Base-by-base conservation (phyloP, 2,888 invertebrate genomes). In the Cepaea hortensis region DNA sequence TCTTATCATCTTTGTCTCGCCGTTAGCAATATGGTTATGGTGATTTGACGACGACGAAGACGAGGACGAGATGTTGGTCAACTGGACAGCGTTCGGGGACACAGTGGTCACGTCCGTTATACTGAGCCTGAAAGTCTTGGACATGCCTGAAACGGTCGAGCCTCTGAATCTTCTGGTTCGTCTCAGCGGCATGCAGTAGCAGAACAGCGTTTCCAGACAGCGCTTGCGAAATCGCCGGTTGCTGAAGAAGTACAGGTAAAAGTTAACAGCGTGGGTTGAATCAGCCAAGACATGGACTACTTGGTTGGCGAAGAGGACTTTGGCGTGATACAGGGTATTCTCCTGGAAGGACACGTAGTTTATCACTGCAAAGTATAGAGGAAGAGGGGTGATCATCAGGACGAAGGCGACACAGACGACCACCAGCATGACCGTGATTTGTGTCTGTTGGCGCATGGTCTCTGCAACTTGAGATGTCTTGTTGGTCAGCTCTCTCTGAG, bases 341-440 rank as follows among this genome's bases (percentile, higher is more conserved):
- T 87, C 68, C n/a, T 81, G 75, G 89, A 89, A 90, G 18, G 88
- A 81, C 91, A 91, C 91, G 85, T 91, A 88, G n/a, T 89, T 88
- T 50, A 89, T 87, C 23, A 89, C 87, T 76, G 92, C 90, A 82
- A 91, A 92, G 88, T 91, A 92, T 5, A 91, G 81, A 86, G 91
- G 91, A 88, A 91, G 90, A 13, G 93, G 93, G 76, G 92, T 81
- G 18, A 90, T 90, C 3, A 92, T 90, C 18, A 91, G n/a, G 20
- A 92, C 88, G 77, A 92, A 93, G 20, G 90, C 90, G 7, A 92
- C 81, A 11, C 91, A 91, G 70, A 91, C 90, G 18, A 91, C 90
- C 5, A 92, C 83, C 55, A 93, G 85, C 93, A 93, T 93, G 73
- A 91, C 87, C 3, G 93, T 92, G 46, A 92, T 90, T 85, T 93